Conservation (phyloP, 2,113 vertebrate species). For the Casuarius casuarius region DNA sequence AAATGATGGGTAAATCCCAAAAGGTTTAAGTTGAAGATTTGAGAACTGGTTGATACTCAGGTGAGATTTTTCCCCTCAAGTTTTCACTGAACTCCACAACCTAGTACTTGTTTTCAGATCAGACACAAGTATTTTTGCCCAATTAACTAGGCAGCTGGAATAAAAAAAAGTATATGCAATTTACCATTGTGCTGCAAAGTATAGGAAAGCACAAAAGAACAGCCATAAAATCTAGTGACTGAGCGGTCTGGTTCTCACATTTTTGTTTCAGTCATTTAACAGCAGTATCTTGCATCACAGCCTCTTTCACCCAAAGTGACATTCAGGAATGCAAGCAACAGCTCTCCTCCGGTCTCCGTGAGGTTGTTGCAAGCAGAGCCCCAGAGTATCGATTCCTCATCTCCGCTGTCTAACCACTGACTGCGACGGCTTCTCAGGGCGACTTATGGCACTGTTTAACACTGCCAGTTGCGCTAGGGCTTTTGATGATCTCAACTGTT, state of each 20-base stretch:
- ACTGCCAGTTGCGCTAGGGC: background rate
- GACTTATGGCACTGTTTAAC: background rate
- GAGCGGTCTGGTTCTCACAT: background rate
- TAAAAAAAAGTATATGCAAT: background rate
- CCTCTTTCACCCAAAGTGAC: background rate
- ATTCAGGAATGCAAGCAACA: background rate
- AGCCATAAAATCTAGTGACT: background rate
- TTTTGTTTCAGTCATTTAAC: background rate
- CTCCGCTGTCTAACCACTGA: background rate
- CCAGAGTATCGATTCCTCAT: background rate
- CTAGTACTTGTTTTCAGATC: background rate
- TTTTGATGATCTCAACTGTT: background rate
- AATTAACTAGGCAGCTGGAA: background rate
- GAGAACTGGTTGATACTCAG: background rate
- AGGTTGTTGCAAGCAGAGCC: background rate
- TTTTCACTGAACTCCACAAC: background rate
- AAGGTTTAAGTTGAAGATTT: background rate
- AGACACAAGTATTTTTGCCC: background rate
- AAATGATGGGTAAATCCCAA: background rate
- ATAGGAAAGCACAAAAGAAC: background rate
- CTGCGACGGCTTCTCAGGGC: background rate
- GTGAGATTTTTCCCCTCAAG: background rate
- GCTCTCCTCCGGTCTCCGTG: rapidly evolving
- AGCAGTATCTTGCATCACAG: background rate
- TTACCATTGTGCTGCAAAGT: background rate